Base-by-base conservation (phyloP, 1,140 invertebrate species). In the Vanessa atalanta region DNA sequence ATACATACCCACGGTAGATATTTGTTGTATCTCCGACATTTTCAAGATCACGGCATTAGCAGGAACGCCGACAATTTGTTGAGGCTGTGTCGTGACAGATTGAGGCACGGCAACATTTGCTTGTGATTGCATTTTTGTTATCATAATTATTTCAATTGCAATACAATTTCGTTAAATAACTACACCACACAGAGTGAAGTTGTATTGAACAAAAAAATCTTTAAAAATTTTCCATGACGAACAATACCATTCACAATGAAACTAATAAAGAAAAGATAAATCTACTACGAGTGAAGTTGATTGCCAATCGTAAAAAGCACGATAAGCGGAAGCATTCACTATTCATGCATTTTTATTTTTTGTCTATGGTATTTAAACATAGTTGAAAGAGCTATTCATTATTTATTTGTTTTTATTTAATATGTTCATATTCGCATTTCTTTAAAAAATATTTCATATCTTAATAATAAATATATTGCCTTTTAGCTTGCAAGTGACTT, bases 11-110 rank as follows among this genome's bases (percentile, higher is more conserved):
- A 95, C 95, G 55, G 89, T 95, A 64, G 95, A 95, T 82, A 96
- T 93, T 86, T 95, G 95, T 85, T 95, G 95, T 78, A 96, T 94
- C 79, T 96, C 95, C 86, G 95, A 95, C 95, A 96, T 96, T 92
- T 96, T 96, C 65, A 96, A 86, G 80, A 96, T 95, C 79, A 96
- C 94, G 81, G 94, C 94, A 90, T 93, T 94, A 77, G 94, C 93
- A 65, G 93, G 86, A 69, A 94, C 86, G 77, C 91, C 89, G 69
- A 92, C 89, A 69, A 93, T 91, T 88, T 92, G 93, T 83, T 93
- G 89, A 84, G 90, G 84, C 79, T 93, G 91, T 73, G 91, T 91
- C 77, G 91, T 93, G 87, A 93, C 92, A 91, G 92, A 92, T 87
- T 94, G 93, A 75, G 87, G 88, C 80, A 93, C 90, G 75, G 88